Base-by-base conservation (phyloP, 2,113 vertebrate species). In the Pollachius pollachius region DNA sequence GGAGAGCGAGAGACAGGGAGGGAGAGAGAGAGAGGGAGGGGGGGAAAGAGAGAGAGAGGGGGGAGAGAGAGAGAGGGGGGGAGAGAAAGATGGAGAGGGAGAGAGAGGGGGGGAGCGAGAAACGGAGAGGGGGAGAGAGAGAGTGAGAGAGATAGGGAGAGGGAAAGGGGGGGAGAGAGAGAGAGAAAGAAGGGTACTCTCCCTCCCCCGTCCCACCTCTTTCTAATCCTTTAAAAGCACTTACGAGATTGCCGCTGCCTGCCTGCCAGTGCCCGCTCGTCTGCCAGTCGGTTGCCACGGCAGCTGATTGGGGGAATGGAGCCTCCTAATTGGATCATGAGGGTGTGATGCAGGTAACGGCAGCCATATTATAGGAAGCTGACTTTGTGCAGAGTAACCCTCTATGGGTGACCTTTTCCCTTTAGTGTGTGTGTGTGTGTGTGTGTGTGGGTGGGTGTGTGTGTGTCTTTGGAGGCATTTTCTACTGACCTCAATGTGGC, bases 151-250 rank as follows among this genome's bases (percentile, higher is more conserved):
- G 21, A 87, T 85, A 93, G 89, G 5, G 27, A 34, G 62, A 37
- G 25, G 3, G 25, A 41, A 30, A 23, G 25, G n/a, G 54, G 17
- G 54, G 19, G 52, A 18, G n/a, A 57, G 41, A 15, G 65, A 56
- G 25, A 27, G 52, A 67, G 21, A 87, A 85, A 93, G 89, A 89
- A 90, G 91, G 91, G 90, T 86, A 64, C 90, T 92, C 93, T 92
- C 94, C 92, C 94, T 94, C 85, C 93, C 92, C 85, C 81, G 75
- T 92, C 92, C 93, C 93, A 93, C 94, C 94, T 80, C 78, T 77
- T 76, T 89, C 92, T 98, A 99, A 98, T 99, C 96, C 95, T 95
- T 95, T 99, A 98, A 97, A 99, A 97, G 97, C 97, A 98, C 97
- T 99, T 98, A 97, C 92, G 93, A 97, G 96, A 99, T 98, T 99